Conservation (phyloP, 2,888 invertebrate species). For the Stenodema calcarata region DNA sequence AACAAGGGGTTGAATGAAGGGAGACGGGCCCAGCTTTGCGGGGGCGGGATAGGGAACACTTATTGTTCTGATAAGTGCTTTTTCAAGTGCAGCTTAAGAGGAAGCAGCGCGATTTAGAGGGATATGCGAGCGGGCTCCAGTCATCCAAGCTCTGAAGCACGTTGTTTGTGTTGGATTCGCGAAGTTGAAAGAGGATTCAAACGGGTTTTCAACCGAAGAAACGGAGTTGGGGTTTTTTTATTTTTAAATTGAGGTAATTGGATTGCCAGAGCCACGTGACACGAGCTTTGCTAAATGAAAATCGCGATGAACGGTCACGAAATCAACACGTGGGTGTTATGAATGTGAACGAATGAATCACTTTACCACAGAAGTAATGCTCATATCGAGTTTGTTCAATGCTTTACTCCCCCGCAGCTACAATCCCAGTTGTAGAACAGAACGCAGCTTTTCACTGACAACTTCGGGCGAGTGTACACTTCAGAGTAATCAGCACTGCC, state of each 20-base stretch:
- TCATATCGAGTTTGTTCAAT: no score
- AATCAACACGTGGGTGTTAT: no score
- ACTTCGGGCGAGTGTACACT: no score
- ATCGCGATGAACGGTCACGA: no score
- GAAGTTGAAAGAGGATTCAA: not conserved
- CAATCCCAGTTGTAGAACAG: no score
- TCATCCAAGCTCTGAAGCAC: not conserved
- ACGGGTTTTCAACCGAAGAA: no score
- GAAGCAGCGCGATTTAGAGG: not conserved
- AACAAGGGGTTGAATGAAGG: not conserved
- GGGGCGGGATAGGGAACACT: not conserved
- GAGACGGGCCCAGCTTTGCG: not conserved
- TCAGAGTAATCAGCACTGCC: no score
- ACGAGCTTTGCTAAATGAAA: not conserved
- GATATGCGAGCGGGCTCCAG: not conserved
- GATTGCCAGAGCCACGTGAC: not conserved
- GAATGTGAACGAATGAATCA: no score
- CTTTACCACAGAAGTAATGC: no score
- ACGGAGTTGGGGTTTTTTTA: not conserved
- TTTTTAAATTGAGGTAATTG: not conserved
- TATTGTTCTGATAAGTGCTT: slow-evolving; percentile 2
- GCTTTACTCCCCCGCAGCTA: no score
- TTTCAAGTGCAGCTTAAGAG: not conserved
- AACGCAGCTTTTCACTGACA: no score
- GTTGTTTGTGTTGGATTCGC: not conserved